These are phyloP conservation scores for Pterois miles DNA, from an alignment of 2,797 vertebrate species.

Conservation along the genomic window DNA sequence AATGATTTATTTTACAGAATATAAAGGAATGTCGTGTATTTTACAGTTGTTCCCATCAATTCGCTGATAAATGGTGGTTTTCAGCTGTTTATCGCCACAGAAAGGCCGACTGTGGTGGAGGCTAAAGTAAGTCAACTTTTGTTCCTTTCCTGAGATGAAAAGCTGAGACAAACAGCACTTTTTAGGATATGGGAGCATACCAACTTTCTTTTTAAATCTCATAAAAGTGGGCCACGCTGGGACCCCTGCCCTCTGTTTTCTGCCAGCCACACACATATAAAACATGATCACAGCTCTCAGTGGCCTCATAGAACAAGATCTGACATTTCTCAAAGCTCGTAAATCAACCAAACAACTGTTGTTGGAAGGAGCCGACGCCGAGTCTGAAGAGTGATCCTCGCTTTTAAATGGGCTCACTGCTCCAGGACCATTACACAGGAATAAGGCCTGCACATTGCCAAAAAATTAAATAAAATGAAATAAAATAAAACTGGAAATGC, in stretches of 20 bases:
- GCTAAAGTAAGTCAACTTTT: neutral
- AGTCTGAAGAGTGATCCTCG: neutral
- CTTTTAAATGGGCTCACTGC: neutral
- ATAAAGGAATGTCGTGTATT: neutral
- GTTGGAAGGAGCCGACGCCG: too few species aligned
- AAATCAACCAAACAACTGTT: conserved; percentile 3
- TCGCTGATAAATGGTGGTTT: conserved; percentile 1
- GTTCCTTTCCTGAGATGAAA: neutral
- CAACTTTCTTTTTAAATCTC: neutral
- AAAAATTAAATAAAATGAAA: too few species aligned
- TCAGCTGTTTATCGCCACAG: neutral
- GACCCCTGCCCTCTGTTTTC: neutral
- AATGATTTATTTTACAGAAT: neutral
- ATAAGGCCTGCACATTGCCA: too few species aligned
- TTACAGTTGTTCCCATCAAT: neutral
- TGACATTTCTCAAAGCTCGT: conserved; percentile 1
- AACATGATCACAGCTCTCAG: too few species aligned
- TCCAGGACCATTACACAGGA: too few species aligned
- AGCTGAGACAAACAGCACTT: neutral
- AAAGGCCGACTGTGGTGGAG: neutral
- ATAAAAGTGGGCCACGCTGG: neutral
- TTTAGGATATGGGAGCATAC: conserved; percentile 12
- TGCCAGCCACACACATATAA: conserved; percentile 21
- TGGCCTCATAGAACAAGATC: neutral
- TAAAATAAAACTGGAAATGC: too few species aligned